Percentiles rank a stretch among this genome's conserved stretches.
phyloP scores from a whole-genome alignment of 2,888 invertebrate genomes.

The Phyllotreta cruciferae region DNA sequence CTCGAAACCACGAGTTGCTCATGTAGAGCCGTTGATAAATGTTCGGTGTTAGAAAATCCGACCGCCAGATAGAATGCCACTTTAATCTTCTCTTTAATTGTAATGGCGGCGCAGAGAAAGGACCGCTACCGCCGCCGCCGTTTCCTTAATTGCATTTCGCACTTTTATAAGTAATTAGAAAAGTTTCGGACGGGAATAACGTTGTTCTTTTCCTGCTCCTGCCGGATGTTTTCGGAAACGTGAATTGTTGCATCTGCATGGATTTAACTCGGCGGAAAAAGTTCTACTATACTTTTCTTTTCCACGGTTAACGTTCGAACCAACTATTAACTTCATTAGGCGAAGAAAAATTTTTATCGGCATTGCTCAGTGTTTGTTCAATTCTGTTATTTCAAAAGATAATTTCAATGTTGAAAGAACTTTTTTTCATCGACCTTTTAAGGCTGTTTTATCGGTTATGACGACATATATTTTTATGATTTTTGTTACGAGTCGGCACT shows the following conservation, averaged over 20 bases:
- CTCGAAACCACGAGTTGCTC: conserved; percentile 53
- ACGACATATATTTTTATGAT: too few species aligned
- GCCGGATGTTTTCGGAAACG: conserved; percentile 5
- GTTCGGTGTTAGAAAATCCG: conserved; percentile 49
- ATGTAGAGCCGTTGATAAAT: conserved; percentile 50
- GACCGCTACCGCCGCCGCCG: conserved; percentile 23
- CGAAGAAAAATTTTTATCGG: too few species aligned
- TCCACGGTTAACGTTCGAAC: too few species aligned
- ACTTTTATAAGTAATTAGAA: conserved; percentile 34
- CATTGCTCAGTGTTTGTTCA: too few species aligned
- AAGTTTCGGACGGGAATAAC: conserved; percentile 23
- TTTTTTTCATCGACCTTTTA: too few species aligned
- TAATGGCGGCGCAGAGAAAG: conserved; percentile 35
- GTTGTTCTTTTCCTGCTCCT: conserved; percentile 8
- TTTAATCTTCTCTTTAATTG: conserved; percentile 41
- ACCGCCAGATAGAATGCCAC: conserved; percentile 39
- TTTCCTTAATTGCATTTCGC: conserved; percentile 41
- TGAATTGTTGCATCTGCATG: conserved; percentile 19
- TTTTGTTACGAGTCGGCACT: too few species aligned
- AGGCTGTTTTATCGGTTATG: too few species aligned
- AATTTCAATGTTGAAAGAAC: too few species aligned
- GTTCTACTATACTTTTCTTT: neutral
- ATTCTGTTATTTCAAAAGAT: too few species aligned
- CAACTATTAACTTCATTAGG: too few species aligned
- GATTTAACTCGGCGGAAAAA: neutral